phyloP scores from a whole-genome alignment of 1,140 invertebrate genomes.

The Musca vetustissima region DNA sequence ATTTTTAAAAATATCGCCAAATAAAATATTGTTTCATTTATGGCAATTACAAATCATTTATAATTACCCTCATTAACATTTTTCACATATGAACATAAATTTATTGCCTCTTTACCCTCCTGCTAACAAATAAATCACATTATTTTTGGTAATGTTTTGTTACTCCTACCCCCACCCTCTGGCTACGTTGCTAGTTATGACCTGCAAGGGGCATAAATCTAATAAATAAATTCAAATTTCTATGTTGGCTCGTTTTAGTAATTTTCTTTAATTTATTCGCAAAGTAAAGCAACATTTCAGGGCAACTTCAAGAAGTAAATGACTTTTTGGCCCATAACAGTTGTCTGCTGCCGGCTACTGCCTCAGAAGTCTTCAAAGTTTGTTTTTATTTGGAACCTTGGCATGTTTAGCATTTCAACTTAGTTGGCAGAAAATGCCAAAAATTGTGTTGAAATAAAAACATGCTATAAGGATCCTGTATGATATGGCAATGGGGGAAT shows the following conservation, averaged over 20 bases:
- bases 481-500: neutral
- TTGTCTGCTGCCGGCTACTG: neutral
- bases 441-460: neutral
- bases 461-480: no score
- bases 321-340: neutral
- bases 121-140: neutral
- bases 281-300: neutral
- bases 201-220: neutral
- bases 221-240: constrained; percentile 18
- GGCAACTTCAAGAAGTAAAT: neutral
- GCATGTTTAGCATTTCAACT: constrained; percentile 9
- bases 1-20: no score
- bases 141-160: neutral
- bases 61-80: neutral
- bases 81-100: no score
- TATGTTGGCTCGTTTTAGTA: neutral
- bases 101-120: neutral
- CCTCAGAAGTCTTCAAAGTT: neutral
- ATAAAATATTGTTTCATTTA: neutral
- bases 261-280: constrained; percentile 8
- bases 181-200: neutral
- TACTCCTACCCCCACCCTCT: no score
- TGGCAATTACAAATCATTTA: constrained; percentile 5
- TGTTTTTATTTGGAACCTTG: neutral
- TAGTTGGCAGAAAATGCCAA: constrained; percentile 9